Evolutionary conservation across 2,797 vertebrate genomes (phyloP).

Genomic region (Poeciliopsis turneri): DNA sequence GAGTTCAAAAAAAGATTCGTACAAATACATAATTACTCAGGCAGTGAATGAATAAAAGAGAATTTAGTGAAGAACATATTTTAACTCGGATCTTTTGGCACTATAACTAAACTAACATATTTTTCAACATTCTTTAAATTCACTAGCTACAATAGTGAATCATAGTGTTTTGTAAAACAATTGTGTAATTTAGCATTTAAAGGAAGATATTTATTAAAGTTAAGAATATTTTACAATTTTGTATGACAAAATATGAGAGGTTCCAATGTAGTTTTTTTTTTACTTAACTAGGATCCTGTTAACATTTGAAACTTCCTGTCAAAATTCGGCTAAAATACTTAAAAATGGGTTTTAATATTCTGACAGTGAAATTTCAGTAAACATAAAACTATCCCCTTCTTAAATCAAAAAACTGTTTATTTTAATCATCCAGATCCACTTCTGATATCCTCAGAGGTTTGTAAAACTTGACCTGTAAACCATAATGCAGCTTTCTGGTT

Average conservation of each 20-base stretch:
- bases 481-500: neutral
- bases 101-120: neutral
- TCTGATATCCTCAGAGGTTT: neutral
- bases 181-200: neutral
- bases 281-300: neutral
- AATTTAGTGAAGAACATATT: neutral
- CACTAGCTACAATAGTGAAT: neutral
- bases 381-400: neutral
- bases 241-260: neutral
- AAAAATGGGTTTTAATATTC: neutral
- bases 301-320: neutral
- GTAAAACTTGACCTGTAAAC: neutral
- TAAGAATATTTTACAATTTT: neutral
- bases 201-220: neutral
- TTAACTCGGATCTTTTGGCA: neutral
- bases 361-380: neutral
- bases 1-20: neutral
- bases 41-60: neutral
- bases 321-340: neutral
- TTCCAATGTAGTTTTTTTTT: neutral
- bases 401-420: neutral
- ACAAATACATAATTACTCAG: neutral
- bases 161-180: neutral
- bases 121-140: neutral
- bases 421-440: neutral